Conservation (phyloP, 1,140 invertebrate genomes). For the Elysia chlorotica region DNA sequence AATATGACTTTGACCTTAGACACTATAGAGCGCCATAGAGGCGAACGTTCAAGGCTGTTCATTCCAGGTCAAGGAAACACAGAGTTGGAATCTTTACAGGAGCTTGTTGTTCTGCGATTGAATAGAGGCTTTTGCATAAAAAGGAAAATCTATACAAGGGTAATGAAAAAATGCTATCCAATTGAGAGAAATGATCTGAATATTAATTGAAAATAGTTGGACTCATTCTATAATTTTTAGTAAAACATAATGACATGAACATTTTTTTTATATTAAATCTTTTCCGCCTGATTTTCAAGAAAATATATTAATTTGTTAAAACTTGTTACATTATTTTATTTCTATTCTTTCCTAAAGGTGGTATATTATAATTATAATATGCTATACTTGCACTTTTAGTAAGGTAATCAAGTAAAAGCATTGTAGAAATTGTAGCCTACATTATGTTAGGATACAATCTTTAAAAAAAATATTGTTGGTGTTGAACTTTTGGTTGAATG, state of each 20-base stretch:
- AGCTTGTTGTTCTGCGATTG: constrained; percentile 4
- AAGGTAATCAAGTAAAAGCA: too few relatives aligned
- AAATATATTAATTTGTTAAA: background rate
- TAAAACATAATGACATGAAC: background rate
- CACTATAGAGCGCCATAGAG: constrained; percentile 28
- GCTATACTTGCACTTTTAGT: background rate
- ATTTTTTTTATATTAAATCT: background rate
- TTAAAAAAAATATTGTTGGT: too few relatives aligned
- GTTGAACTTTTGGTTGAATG: too few relatives aligned
- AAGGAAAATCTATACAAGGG: constrained; percentile 21
- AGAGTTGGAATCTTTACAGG: constrained; percentile 11
- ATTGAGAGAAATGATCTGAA: background rate
- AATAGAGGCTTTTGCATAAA: constrained; percentile 14
- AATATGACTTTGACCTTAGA: constrained; percentile 29
- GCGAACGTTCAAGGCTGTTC: constrained; percentile 29
- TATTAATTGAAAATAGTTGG: background rate
- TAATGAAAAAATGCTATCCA: background rate
- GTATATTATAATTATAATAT: background rate
- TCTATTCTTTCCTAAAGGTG: background rate
- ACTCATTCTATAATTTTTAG: background rate
- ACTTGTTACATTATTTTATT: background rate
- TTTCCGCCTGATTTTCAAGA: background rate
- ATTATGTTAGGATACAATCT: too few relatives aligned
- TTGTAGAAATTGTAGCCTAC: too few relatives aligned
- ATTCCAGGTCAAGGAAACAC: background rate